Percentiles rank a stretch among this genome's conserved stretches.
Evolutionary conservation across 2,888 invertebrate genomes (phyloP).

Genomic region (Eupithecia dodoneata): DNA sequence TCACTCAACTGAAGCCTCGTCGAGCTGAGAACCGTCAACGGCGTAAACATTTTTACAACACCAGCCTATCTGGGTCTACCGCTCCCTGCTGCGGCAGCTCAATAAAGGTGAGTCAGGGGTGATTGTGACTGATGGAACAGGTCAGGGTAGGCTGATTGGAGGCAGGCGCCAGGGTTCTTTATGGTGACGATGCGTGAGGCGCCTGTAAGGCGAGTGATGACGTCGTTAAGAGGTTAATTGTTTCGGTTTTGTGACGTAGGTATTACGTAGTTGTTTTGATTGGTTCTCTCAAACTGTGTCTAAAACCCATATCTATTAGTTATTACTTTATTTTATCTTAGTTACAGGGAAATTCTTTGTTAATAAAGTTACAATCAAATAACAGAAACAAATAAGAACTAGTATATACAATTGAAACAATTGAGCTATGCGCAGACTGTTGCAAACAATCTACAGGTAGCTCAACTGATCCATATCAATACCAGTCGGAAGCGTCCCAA

Average conservation of each 20-base stretch:
- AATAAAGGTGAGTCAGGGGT: conserved; percentile 32
- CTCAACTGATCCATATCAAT: too few relatives aligned
- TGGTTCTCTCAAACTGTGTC: conserved; percentile 10
- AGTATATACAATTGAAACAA: too few relatives aligned
- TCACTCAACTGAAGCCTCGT: conserved; percentile 50
- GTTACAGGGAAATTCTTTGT: too few relatives aligned
- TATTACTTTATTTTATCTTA: not conserved
- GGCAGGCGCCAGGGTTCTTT: conserved; percentile 58
- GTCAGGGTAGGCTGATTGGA: conserved; percentile 21
- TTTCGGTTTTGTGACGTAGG: conserved; percentile 39
- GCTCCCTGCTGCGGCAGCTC: conserved; percentile 11
- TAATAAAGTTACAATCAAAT: too few relatives aligned
- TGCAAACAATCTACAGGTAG: too few relatives aligned
- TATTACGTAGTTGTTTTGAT: conserved; percentile 25
- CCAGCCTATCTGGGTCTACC: conserved; percentile 39
- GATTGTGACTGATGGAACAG: conserved; percentile 23
- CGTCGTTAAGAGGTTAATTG: conserved; percentile 51
- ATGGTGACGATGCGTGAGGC: conserved; percentile 65
- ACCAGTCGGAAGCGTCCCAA: too few relatives aligned
- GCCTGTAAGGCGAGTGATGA: conserved; percentile 55
- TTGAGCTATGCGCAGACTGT: too few relatives aligned
- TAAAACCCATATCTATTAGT: conserved; percentile 6
- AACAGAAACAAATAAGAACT: too few relatives aligned
- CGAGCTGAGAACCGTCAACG: conserved; percentile 48
- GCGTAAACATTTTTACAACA: conserved; percentile 52